Percentiles rank a stretch among this genome's conserved stretches.
phyloP scores from a whole-genome alignment of 2,888 invertebrate species.

The Halictus quadricinctus region DNA sequence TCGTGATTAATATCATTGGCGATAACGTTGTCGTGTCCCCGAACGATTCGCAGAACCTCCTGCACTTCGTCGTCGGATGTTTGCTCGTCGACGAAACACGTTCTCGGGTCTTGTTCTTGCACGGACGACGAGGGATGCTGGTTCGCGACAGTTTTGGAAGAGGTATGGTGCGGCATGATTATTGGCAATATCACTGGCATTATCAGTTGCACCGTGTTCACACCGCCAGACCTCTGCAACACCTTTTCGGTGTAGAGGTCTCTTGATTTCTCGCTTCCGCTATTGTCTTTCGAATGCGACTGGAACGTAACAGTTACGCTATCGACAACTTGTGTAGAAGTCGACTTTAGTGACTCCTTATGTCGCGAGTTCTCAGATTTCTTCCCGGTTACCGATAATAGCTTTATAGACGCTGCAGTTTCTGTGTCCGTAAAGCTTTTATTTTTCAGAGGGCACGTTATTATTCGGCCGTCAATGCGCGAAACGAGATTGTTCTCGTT shows the following conservation, averaged over 20 bases:
- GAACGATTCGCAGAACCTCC: slow-evolving; percentile 55
- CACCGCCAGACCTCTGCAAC: no score
- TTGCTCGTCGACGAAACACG: not conserved
- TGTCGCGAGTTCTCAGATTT: not conserved
- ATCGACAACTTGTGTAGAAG: not conserved
- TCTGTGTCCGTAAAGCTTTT: not conserved
- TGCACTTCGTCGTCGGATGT: slow-evolving; percentile 51
- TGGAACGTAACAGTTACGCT: not conserved
- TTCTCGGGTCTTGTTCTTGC: not conserved
- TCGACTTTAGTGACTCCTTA: not conserved
- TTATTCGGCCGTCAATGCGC: not conserved
- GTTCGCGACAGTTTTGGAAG: not conserved
- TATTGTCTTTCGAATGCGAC: not conserved
- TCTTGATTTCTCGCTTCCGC: not conserved
- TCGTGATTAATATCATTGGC: slow-evolving; percentile 58
- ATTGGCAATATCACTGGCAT: slow-evolving; percentile 32
- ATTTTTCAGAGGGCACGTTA: not conserved
- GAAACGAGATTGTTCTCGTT: not conserved
- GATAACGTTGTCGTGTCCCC: slow-evolving; percentile 5
- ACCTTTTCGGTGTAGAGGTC: not conserved
- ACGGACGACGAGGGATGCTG: not conserved
- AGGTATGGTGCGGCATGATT: not conserved
- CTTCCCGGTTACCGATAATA: no score
- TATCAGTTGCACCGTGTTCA: slow-evolving; percentile 7
- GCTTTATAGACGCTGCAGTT: not conserved